Evolutionary conservation across 1,140 invertebrate genomes (phyloP), one percentile per base, ranked within the genome.

Genomic region (Hypothenemus hampei): DNA sequence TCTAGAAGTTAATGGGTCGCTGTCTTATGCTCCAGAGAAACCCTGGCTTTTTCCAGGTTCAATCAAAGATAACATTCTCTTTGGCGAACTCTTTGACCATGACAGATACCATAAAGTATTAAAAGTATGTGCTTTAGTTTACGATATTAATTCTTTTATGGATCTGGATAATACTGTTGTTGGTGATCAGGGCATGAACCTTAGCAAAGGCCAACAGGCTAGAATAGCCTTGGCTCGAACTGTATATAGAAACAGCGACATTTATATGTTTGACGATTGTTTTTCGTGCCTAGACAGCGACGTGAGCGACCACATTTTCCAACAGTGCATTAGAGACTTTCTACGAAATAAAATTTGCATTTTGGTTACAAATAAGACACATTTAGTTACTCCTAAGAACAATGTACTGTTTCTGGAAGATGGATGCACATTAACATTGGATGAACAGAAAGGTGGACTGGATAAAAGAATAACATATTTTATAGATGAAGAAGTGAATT

Each of bases 191-290:
- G 93, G 93, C 29, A 82, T 91, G 11, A 84, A 79, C 60, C 74
- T 91, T 8, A 93, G 88, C 69, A 93, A 93, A 54, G 93, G 94
- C 36, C 93, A 97, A 72, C 85, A 89, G 61, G 92, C 89, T 11
- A 79, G 92, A 62, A 86, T 97, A 2, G 91, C 89, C 65, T 72
- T 93, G 21, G 91, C 91, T 0, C 80, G 89, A 39, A 82, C 89
- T n/a, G 76, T 92, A 1, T 93, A 93, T 70, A 78, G 80, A 43
- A 79, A 85, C 69, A 81, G 82, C 3, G 84, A 87, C 61, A 80
- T 91, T 22, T 93, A 92, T 69, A 68, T 93, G 3, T 67, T 93
- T 20, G 89, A 93, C 69, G 89, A 93, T 77, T 87, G 87, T 11
- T 71, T 91, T 10, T 87, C 86, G 39, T 89, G 89, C 0, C 81